Conservation (phyloP, 2,797 vertebrate species). For the Buceros bicornis region DNA sequence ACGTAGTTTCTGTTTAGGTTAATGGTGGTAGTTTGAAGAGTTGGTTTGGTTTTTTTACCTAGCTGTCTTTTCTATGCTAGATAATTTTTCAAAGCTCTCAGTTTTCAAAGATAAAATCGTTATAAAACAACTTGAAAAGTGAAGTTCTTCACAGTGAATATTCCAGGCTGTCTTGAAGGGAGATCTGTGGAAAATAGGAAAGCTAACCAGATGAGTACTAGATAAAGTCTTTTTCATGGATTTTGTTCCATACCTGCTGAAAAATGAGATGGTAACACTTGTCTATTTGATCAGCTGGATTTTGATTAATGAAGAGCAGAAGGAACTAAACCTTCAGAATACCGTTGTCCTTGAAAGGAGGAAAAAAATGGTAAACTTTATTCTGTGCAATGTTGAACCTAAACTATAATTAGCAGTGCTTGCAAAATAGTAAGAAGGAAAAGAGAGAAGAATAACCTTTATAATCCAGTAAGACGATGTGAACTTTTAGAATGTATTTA, state of each 20-base stretch:
- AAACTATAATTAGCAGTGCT: background rate
- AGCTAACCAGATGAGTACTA: background rate
- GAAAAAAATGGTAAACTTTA: background rate
- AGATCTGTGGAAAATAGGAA: background rate
- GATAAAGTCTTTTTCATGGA: background rate
- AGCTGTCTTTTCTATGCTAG: background rate
- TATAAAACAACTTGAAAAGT: background rate
- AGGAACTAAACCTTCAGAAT: background rate
- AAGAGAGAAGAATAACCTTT: background rate
- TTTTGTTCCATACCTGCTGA: background rate
- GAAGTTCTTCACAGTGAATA: background rate
- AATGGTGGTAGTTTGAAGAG: background rate
- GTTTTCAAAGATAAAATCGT: background rate
- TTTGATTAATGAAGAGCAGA: background rate
- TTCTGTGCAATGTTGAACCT: background rate
- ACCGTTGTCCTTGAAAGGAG: background rate
- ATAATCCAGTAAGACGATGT: background rate
- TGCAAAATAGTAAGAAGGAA: background rate
- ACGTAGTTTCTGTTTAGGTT: background rate
- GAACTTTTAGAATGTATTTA: background rate
- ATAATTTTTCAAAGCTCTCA: background rate
- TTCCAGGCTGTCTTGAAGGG: background rate
- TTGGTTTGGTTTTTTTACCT: background rate
- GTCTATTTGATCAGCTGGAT: background rate
- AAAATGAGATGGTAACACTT: background rate